Percentiles rank a stretch among this genome's conserved stretches.
Conservation (phyloP, 2,888 invertebrate species). For the Willowsia nigromaculata region DNA sequence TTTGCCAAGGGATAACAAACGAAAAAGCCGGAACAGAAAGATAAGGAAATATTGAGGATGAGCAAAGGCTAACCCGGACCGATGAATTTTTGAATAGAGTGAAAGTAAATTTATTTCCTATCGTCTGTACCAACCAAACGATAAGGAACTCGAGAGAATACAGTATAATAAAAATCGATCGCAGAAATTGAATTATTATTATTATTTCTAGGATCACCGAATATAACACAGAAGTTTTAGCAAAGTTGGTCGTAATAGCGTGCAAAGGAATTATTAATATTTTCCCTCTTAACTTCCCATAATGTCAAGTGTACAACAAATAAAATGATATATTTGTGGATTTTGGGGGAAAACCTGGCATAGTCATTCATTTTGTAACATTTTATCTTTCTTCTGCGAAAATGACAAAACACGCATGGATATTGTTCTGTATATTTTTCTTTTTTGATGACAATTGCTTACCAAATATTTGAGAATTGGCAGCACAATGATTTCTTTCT, state of each 20-base stretch:
- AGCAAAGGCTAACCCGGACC: not conserved
- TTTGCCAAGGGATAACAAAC: not conserved
- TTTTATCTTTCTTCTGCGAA: no score
- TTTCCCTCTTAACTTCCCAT: conserved; percentile 12
- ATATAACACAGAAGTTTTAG: not conserved
- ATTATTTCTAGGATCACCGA: not conserved
- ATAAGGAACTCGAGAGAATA: not conserved
- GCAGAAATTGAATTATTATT: not conserved
- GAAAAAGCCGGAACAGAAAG: not conserved
- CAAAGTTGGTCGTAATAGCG: not conserved
- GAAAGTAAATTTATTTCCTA: not conserved
- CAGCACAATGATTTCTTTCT: no score
- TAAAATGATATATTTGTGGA: conserved; percentile 28
- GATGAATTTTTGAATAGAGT: not conserved
- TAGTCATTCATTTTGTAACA: no score
- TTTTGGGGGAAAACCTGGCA: not conserved
- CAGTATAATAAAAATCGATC: not conserved
- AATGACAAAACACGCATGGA: no score
- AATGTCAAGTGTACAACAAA: conserved; percentile 21
- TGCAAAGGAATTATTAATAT: conserved; percentile 1
- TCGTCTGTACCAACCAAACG: not conserved
- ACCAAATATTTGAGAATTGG: no score
- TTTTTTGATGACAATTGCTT: no score
- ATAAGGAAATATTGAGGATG: not conserved
- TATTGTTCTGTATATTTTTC: no score